These are phyloP conservation scores for Arremon aurantiirostris DNA, from an alignment of 2,797 vertebrate genomes.

Conservation along the genomic window DNA sequence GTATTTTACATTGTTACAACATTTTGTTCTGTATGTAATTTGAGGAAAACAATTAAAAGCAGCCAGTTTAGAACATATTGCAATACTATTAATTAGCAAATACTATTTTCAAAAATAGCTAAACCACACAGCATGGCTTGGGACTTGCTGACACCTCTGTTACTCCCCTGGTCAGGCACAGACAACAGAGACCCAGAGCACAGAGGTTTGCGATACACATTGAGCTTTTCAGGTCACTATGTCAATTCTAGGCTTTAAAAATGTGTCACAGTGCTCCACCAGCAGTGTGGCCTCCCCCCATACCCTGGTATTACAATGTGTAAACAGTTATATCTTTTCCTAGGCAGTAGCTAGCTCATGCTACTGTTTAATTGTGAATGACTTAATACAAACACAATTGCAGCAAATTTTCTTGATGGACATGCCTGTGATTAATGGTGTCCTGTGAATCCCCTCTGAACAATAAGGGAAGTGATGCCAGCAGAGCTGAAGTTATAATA, in stretches of 20 bases:
- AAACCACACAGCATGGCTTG: neutral
- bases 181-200: neutral
- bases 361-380: neutral
- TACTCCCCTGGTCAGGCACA: neutral
- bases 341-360: neutral
- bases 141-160: rapidly evolving
- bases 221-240: neutral
- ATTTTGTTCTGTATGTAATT: neutral
- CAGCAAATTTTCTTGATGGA: neutral
- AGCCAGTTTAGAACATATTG: neutral
- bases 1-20: neutral
- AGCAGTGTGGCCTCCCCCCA: rapidly evolving
- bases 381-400: neutral
- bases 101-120: neutral
- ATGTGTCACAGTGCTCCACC: neutral
- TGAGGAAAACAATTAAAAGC: neutral
- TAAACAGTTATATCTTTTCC: neutral
- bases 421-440: neutral
- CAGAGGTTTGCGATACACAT: rapidly evolving
- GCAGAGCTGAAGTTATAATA: neutral
- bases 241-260: neutral
- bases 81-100: neutral
- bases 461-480: neutral
- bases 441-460: neutral
- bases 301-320: neutral